Evolutionary conservation across 2,797 vertebrate genomes (phyloP).

Genomic region (Pseudocheirus occidentalis): DNA sequence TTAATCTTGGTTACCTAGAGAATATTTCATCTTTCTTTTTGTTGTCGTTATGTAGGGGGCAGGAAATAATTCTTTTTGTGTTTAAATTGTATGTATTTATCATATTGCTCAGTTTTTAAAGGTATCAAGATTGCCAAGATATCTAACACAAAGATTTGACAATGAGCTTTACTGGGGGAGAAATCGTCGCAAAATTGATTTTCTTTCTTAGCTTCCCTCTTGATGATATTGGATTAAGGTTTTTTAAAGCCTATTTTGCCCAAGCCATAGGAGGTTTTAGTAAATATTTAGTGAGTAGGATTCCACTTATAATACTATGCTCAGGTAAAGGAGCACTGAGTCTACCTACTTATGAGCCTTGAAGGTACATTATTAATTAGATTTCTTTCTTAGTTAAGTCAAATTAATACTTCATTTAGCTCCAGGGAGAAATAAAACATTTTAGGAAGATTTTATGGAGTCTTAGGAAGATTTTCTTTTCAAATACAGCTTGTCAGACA

Average conservation of each 20-base stretch:
- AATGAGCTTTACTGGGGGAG: not conserved
- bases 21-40: not conserved
- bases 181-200: not conserved
- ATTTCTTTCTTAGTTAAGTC: conserved; percentile 44
- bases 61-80: not conserved
- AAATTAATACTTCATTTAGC: not conserved
- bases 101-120: not conserved
- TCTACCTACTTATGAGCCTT: conserved; percentile 8
- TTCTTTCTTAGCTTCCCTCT: not conserved
- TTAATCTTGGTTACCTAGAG: not conserved
- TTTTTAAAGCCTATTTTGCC: not conserved
- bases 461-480: not conserved
- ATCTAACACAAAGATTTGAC: not conserved
- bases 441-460: not conserved
- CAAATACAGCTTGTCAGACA: not conserved
- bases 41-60: not conserved
- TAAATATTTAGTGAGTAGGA: not conserved
- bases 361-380: conserved; percentile 47
- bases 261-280: not conserved
- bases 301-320: not conserved
- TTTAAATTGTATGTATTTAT: not conserved
- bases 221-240: not conserved
- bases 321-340: not conserved
- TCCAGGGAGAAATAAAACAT: not conserved
- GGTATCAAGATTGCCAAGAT: not conserved